Evolutionary conservation across 2,113 vertebrate genomes (phyloP), one percentile per base, ranked within the genome.

Genomic region (Bubo blakistoni): DNA sequence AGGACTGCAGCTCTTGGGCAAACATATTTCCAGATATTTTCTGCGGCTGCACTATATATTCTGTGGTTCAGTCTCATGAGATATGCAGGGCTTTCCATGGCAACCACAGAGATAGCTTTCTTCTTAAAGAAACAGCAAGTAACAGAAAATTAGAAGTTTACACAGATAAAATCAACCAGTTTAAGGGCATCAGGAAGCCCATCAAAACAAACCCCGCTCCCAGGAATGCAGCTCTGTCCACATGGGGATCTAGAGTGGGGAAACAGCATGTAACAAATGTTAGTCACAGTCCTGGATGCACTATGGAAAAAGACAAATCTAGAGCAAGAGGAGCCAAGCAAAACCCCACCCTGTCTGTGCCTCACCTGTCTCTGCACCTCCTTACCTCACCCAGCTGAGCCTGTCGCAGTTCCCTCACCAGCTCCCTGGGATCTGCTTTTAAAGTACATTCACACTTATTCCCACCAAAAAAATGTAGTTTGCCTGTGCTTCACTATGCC

Each of bases 11-110:
- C 71, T 86, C 88, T 95, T 16, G 2, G 5, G 90, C 70, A 62
- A 94, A 94, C 38, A 46, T 67, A 90, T 85, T 96, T 96, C 93
- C 96, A 96, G 93, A 94, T 82, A 92, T 87, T 96, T 96, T 94
- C 94, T 95, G 86, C 0, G 71, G 49, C 94, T 94, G 88, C 52
- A 63, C 79, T 94, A 26, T 79, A 65, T 88, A 81, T 73, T 92
- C 89, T 85, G 94, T 93, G 93, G 92, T 95, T 96, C 79, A 82
- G 94, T 59, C 96, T 93, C 92, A 81, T 49, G 93, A 94, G 97
- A 92, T 26, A 76, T 72, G 20, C 88, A 90, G 63, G 46, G 65
- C 65, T 97, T 97, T 92, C 94, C 95, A 96, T 96, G 90, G 96
- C 93, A 97, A 97, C 96, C 54, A 65, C 92, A 66, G 91, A 79